These are phyloP conservation scores for Drosophila testacea DNA, from an alignment of 2,888 invertebrate species.

Conservation along the genomic window DNA sequence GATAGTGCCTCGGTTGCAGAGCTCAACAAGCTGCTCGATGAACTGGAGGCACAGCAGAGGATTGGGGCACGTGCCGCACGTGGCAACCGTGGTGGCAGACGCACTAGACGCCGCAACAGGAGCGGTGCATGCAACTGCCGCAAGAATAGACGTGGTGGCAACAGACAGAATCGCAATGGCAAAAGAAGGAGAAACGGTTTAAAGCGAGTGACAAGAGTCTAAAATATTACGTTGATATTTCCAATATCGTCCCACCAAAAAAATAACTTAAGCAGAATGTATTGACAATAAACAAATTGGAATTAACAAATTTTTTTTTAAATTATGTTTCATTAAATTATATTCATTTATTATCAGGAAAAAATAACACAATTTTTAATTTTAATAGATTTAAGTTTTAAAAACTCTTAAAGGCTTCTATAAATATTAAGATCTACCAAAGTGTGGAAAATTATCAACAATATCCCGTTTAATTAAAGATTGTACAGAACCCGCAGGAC, in stretches of 20 bases:
- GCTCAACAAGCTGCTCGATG: conserved; percentile 15
- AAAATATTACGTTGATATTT: neutral
- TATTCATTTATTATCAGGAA: too few relatives aligned
- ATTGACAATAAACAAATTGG: conserved; percentile 6
- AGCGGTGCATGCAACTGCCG: conserved; percentile 19
- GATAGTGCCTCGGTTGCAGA: conserved; percentile 18
- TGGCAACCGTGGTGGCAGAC: neutral
- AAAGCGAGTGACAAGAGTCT: neutral
- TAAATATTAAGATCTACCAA: too few relatives aligned
- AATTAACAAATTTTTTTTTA: too few relatives aligned
- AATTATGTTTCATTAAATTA: too few relatives aligned
- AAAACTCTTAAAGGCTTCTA: too few relatives aligned
- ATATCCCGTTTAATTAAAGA: neutral
- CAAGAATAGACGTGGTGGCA: conserved; percentile 8
- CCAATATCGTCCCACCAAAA: neutral
- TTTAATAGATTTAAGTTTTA: too few relatives aligned
- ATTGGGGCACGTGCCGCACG: conserved; percentile 20
- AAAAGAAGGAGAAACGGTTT: neutral
- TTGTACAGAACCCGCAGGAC: neutral
- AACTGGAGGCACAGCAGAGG: conserved; percentile 5
- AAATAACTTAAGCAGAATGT: neutral
- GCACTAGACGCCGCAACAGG: conserved; percentile 12
- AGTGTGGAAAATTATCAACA: neutral
- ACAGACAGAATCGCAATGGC: conserved; percentile 14
- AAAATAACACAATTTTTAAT: too few relatives aligned